Base-by-base conservation (phyloP, 2,797 vertebrate species). In the Tenualosa ilisha region DNA sequence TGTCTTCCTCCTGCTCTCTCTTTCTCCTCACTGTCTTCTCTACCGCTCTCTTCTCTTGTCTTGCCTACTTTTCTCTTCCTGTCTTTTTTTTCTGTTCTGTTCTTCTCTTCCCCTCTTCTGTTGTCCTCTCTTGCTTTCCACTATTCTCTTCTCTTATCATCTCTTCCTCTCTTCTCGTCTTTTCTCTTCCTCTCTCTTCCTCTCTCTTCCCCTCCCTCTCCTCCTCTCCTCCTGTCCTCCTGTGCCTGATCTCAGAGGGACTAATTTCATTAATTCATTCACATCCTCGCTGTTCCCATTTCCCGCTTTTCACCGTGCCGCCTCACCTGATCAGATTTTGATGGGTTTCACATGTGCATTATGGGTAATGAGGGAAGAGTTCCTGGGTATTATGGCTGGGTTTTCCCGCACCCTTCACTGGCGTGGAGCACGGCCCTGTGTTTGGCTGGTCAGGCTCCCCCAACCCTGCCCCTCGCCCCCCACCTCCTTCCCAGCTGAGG, bases 301-400 rank as follows among this genome's bases (percentile, higher is more conserved):
- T 68, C 68, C 68, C 7, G 6, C 68, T 1, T 3, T 5, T 3
- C 37, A 61, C 68, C 37, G 26, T 15, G 31, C 3, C 2, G 68
- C 15, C 68, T 75, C 68, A 43, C 37, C 68, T 75, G 68, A 75
- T 43, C 68, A 75, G 17, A 20, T 79, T 79, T 8, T 79, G 40
- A 79, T 79, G 40, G 37, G 15, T 79, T 20, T 79, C 72, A 79
- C 72, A 79, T 79, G 72, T 40, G 37, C 20, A 56, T 17, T 17
- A 15, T 79, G 12, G 6, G 37, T 46, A 79, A 79, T 79, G 40
- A 46, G 40, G 40, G 40, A 40, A 79, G 72, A 79, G 37, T 40
- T 40, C 37, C 15, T 1, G 17, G 72, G 72, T 17, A 79, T 79
- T 79, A 43, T 12, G 20, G 40, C 17, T 1, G 15, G 37, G 72